These are phyloP conservation scores for Passer domesticus DNA, from an alignment of 2,113 vertebrate species.

Conservation along the genomic window DNA sequence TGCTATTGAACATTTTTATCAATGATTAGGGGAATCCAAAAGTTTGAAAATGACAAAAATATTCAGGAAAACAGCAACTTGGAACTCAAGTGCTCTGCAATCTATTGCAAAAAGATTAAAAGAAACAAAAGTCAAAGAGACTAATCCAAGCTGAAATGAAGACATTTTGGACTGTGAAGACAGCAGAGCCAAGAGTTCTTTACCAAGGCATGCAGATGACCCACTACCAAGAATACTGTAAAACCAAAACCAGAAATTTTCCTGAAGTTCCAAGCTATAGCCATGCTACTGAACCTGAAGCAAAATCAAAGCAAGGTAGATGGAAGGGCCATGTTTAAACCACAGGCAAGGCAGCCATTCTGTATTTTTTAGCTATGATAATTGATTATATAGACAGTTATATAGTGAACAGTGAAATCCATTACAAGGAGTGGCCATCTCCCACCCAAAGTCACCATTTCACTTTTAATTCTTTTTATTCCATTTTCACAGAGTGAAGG, in stretches of 20 bases:
- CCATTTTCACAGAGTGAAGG: neutral
- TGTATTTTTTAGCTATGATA: neutral
- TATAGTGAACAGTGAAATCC: neutral
- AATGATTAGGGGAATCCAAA: neutral
- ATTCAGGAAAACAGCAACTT: neutral
- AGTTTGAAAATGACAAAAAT: neutral
- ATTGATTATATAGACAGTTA: neutral
- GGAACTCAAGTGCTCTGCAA: neutral
- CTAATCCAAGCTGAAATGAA: neutral
- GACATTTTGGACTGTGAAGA: neutral
- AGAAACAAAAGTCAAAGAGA: neutral
- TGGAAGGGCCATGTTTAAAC: neutral
- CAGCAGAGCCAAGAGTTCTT: neutral
- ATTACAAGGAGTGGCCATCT: neutral
- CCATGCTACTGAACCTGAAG: neutral
- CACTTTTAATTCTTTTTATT: neutral
- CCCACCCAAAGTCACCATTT: neutral
- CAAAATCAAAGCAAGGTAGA: neutral
- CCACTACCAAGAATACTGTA: neutral
- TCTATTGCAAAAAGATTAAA: neutral
- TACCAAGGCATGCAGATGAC: neutral
- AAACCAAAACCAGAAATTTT: neutral
- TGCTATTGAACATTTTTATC: neutral
- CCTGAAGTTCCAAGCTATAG: neutral
- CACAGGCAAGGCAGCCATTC: neutral